Evolutionary conservation across 2,797 vertebrate species (phyloP).

Genomic region (Sebastiscus albofasciatus): DNA sequence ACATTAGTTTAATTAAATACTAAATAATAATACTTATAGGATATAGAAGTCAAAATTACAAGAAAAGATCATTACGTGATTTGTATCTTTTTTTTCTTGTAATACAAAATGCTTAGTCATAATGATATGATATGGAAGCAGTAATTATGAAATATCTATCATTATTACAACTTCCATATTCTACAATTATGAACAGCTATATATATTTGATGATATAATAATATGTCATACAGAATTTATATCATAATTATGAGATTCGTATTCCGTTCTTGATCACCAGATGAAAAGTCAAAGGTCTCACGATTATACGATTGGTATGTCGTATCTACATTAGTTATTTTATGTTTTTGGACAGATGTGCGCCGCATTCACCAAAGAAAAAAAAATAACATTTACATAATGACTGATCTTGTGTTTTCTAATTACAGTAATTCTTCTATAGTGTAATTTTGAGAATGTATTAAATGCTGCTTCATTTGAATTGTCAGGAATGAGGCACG

Average conservation of each 20-base stretch:
- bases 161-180: background rate
- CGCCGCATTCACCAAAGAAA: background rate
- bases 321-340: background rate
- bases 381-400: background rate
- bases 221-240: background rate
- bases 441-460: background rate
- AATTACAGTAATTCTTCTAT: background rate
- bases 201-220: background rate
- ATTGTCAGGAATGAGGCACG: background rate
- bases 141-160: background rate
- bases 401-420: background rate
- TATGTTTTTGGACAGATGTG: background rate
- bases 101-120: background rate
- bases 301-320: too few species aligned
- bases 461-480: background rate
- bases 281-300: background rate
- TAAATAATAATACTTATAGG: background rate
- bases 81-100: background rate
- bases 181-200: background rate
- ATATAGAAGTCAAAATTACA: background rate
- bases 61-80: background rate
- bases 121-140: background rate
- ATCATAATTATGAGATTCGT: background rate
- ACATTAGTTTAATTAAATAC: background rate
- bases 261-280: background rate